phyloP scores from a whole-genome alignment of 2,888 invertebrate genomes.

The Panzeria rudis region DNA sequence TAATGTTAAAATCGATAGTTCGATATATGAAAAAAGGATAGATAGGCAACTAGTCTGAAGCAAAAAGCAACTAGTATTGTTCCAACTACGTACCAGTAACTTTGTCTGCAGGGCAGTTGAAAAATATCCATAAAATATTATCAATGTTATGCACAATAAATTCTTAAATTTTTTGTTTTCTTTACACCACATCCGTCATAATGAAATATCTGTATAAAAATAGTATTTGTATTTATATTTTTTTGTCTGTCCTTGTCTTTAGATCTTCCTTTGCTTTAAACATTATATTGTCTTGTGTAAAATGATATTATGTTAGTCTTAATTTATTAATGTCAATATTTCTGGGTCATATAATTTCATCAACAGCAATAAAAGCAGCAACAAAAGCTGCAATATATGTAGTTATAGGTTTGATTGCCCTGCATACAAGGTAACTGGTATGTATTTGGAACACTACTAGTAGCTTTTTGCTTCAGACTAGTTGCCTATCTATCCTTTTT shows the following conservation, averaged over 20 bases:
- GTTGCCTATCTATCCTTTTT: no score
- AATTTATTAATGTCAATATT: slow-evolving; percentile 67
- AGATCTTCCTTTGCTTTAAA: slow-evolving; percentile 4
- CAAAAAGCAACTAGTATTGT: no score
- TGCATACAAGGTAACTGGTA: no score
- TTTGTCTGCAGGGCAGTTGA: background rate
- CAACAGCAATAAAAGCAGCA: slow-evolving; percentile 10
- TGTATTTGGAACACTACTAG: no score
- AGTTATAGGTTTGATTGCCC: background rate
- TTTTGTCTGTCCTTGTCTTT: background rate
- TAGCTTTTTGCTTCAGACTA: no score
- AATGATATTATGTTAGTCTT: slow-evolving; percentile 50
- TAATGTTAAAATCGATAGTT: no score
- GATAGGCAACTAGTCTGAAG: no score
- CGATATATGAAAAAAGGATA: no score
- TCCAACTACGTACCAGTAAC: no score
- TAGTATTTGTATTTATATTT: background rate
- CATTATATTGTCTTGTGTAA: slow-evolving; percentile 37
- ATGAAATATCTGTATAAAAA: slow-evolving; percentile 19
- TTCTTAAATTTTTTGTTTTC: slow-evolving; percentile 45
- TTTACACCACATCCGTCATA: slow-evolving; percentile 44
- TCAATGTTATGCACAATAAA: slow-evolving; percentile 62
- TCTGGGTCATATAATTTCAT: slow-evolving; percentile 64
- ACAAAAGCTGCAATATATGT: background rate
- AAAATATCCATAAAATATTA: slow-evolving; percentile 61